These are phyloP conservation scores for Boulengerochromis microlepis DNA, from an alignment of 2,113 vertebrate species.

Conservation along the genomic window DNA sequence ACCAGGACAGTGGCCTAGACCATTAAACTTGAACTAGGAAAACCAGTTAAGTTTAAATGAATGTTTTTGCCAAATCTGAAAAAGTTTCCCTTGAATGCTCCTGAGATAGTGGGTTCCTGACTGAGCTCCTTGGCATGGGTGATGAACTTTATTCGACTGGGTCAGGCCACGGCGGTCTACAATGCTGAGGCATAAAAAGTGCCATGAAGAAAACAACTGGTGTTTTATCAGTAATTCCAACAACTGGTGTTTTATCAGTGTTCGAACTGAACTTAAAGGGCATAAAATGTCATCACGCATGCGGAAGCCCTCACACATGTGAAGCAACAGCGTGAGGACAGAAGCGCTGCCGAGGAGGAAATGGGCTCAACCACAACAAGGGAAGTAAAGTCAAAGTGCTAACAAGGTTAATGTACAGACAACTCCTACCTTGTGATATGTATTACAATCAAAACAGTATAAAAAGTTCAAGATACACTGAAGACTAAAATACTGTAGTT, in stretches of 20 bases:
- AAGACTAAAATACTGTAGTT: neutral
- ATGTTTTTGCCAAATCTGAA: neutral
- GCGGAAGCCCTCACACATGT: constrained; percentile 20
- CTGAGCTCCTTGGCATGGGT: neutral
- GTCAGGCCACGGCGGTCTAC: neutral
- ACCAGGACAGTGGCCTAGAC: neutral
- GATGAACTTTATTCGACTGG: neutral
- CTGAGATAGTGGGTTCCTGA: neutral
- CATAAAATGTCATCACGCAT: neutral
- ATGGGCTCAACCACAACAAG: constrained; percentile 21
- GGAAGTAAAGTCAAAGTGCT: constrained; percentile 14
- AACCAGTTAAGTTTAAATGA: neutral
- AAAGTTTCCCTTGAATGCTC: neutral
- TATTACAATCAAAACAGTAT: neutral
- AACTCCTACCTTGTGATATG: neutral
- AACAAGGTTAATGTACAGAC: neutral
- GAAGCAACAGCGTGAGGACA: constrained; percentile 1
- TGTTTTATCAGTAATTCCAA: neutral
- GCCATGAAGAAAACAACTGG: neutral
- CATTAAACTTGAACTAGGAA: neutral
- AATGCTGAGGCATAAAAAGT: neutral
- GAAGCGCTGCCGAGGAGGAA: constrained; percentile 7
- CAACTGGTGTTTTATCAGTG: neutral
- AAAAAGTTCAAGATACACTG: neutral
- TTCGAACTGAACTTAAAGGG: neutral